Percentiles rank a stretch among this genome's conserved stretches.
These are phyloP conservation scores for Lonchura striata DNA, from an alignment of 2,113 vertebrate genomes.

Conservation along the genomic window DNA sequence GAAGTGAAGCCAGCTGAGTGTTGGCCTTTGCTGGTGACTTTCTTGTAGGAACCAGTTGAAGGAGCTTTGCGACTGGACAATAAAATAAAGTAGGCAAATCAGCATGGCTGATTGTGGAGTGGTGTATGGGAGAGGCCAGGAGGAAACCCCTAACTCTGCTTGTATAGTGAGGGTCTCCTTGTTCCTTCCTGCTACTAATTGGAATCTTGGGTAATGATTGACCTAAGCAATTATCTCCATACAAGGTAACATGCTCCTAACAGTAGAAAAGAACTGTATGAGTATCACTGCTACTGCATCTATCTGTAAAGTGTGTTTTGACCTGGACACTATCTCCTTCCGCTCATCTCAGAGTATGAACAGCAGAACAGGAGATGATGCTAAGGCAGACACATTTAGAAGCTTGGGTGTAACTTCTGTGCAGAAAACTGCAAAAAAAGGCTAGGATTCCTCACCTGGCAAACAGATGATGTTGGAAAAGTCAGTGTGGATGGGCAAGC, in stretches of 20 bases:
- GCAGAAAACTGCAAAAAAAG: not conserved
- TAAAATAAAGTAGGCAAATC: not conserved
- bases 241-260: not conserved
- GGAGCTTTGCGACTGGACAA: not conserved
- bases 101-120: not conserved
- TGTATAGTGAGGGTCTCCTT: not conserved
- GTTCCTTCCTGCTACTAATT: not conserved
- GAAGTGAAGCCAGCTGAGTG: not conserved
- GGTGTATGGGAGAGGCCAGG: not conserved
- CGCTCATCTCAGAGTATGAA: not conserved
- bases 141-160: not conserved
- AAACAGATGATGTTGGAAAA: not conserved
- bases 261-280: not conserved
- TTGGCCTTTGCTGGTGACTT: not conserved
- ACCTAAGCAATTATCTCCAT: not conserved
- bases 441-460: not conserved
- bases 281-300: not conserved
- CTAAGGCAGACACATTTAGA: not conserved
- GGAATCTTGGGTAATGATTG: not conserved
- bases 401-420: not conserved
- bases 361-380: not conserved
- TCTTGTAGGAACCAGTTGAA: not conserved
- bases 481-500: accelerated
- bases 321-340: not conserved
- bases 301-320: not conserved